Percentiles rank a stretch among this genome's conserved stretches.
phyloP scores from a whole-genome alignment of 2,797 vertebrate species.

The Valencia hispanica region DNA sequence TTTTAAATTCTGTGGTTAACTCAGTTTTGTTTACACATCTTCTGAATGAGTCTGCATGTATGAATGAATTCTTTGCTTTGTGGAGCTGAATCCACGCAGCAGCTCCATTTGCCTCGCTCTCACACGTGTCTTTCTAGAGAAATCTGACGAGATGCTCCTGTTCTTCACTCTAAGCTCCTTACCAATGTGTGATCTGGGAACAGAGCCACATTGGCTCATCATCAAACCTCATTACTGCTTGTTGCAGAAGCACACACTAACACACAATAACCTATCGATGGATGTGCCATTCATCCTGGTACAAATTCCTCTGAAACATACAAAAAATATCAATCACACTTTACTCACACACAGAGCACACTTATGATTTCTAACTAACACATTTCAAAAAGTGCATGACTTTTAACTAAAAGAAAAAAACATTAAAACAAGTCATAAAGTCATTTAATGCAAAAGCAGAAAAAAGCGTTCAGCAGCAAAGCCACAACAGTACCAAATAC shows the following conservation, averaged over 20 bases:
- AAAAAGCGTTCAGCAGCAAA: slow-evolving; percentile 6
- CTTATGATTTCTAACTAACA: slow-evolving; percentile 14
- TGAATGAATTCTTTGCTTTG: slow-evolving; percentile 25
- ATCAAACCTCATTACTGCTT: slow-evolving; percentile 40
- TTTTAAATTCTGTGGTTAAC: background rate
- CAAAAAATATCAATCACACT: background rate
- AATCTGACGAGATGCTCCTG: slow-evolving; percentile 61
- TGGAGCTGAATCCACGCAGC: slow-evolving; percentile 31
- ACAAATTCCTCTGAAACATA: background rate
- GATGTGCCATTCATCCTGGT: slow-evolving; percentile 18
- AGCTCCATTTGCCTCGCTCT: background rate
- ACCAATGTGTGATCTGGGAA: slow-evolving; percentile 63
- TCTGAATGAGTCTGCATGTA: background rate
- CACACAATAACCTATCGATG: slow-evolving; percentile 27
- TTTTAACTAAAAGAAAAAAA: slow-evolving; percentile 23
- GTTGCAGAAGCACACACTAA: slow-evolving; percentile 27
- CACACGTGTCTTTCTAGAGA: slow-evolving; percentile 63
- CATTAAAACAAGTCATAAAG: slow-evolving; percentile 33
- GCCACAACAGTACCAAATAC: background rate
- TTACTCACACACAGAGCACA: slow-evolving; percentile 1
- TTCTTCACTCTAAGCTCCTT: slow-evolving; percentile 72
- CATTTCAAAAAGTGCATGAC: slow-evolving; percentile 19
- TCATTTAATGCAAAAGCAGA: slow-evolving; percentile 6
- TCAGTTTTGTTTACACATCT: background rate
- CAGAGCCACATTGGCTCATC: slow-evolving; percentile 55